Evolutionary conservation across 2,888 invertebrate species (phyloP), one percentile per base, ranked within the genome.

Genomic region (Muscina levida): DNA sequence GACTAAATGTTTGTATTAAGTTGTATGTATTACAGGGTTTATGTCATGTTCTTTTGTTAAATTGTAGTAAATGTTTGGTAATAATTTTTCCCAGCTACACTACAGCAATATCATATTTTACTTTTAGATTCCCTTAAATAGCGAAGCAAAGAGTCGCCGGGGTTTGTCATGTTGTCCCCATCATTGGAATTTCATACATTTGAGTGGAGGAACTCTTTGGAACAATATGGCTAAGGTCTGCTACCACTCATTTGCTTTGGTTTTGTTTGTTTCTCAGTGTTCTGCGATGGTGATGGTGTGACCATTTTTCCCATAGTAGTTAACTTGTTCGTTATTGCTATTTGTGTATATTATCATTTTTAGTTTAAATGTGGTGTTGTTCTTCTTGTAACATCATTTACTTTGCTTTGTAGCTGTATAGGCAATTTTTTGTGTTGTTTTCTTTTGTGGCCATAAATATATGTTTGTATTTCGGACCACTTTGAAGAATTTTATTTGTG

Each of bases 41-140:
- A 51, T 72, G 67, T 59, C 42, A 67, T 77, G 77, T 72, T 66
- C 57, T 77, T 66, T 72, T 59, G 67, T 72, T 72, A 77, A 72
- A 62, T 67, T 72, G 59, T 67, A 66, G 77, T 66, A 77, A 72
- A 76, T 66, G 57, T 67, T 72, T 77, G 66, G 72, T 44, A 39
- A 72, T 72, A 77, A 59, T 67, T 65, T 67, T 53, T 39, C 62
- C 13, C 19, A 39, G 42, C 42, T 62, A 17, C 17, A 59, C 62
- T 62, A 62, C 62, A 62, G 42, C 22, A 62, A 42, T 62, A 39
- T 39, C 39, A 62, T 62, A 62, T 62, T 39, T 62, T 42, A 62
- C 22, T 42, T 42, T 62, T 42, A 15, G 42, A 6, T 39, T 59
- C 24, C 10, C 66, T 31, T 2, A 26, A n/a, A 31, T 31, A 8